Conservation (phyloP, 2,113 vertebrate genomes). For the Lichenostomus cassidix region DNA sequence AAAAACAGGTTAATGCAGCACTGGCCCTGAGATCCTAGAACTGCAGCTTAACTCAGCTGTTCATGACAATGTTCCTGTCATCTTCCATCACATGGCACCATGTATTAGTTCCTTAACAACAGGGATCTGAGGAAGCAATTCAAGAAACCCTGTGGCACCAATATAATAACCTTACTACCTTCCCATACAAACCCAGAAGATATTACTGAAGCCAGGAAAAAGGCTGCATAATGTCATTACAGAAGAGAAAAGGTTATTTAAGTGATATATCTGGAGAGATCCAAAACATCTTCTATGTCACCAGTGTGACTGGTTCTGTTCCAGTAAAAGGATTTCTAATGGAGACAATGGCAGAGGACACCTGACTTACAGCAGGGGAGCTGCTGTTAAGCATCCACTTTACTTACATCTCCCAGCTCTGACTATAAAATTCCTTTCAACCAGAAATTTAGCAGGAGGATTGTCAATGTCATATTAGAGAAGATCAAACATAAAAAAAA, state of each 20-base stretch:
- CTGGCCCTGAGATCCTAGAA: neutral
- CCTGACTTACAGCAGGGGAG: neutral
- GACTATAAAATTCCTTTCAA: neutral
- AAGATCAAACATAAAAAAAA: neutral
- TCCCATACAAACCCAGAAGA: neutral
- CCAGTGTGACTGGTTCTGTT: neutral
- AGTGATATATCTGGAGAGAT: neutral
- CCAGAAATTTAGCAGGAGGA: neutral
- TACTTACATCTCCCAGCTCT: neutral
- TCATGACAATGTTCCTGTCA: neutral
- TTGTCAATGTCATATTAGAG: neutral
- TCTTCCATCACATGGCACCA: neutral
- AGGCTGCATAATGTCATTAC: neutral
- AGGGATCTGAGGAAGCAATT: neutral
- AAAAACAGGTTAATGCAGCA: constrained; percentile 10
- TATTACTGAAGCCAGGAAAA: neutral
- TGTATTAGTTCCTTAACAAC: neutral
- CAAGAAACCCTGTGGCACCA: neutral
- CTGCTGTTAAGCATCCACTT: neutral
- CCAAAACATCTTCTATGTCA: neutral
- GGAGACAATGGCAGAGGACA: neutral
- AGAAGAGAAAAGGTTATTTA: neutral
- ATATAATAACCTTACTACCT: neutral
- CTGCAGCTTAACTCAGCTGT: neutral
- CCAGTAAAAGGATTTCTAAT: neutral